Evolutionary conservation across 2,113 vertebrate genomes (phyloP).

Genomic region (Callopanchax toddi): DNA sequence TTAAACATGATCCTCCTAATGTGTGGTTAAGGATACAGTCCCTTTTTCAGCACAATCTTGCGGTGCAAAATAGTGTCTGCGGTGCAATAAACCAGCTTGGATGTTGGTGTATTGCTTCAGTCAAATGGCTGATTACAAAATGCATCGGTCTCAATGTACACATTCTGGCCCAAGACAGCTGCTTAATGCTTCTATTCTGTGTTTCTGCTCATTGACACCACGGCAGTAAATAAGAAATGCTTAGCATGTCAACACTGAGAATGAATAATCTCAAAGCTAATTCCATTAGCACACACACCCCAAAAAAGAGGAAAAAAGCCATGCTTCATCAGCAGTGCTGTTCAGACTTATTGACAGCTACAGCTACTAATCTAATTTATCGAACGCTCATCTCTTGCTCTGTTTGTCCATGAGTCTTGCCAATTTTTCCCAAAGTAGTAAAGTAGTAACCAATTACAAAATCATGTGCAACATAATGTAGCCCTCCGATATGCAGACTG

Average conservation of each 20-base stretch:
- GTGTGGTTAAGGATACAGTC: conserved; percentile 24
- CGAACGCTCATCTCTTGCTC: conserved; percentile 7
- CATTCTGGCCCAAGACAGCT: conserved; percentile 25
- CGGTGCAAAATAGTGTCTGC: not conserved
- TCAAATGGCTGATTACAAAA: conserved; percentile 18
- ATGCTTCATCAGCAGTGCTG: conserved; percentile 44
- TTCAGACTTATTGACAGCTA: conserved; percentile 23
- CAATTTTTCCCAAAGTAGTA: no score
- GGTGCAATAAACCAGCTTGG: conserved; percentile 2
- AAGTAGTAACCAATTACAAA: no score
- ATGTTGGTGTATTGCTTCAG: not conserved
- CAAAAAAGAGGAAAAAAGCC: conserved; percentile 33
- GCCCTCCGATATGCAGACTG: no score
- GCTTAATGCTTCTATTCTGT: conserved; percentile 25
- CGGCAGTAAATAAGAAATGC: conserved; percentile 38
- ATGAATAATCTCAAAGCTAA: conserved; percentile 35
- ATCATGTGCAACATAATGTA: no score
- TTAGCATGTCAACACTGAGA: conserved; percentile 25
- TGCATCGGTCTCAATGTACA: not conserved
- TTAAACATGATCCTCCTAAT: conserved; percentile 27
- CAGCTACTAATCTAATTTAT: conserved; percentile 39
- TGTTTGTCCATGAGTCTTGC: conserved; percentile 12
- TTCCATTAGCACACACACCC: conserved; percentile 45
- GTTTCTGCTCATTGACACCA: conserved; percentile 8
- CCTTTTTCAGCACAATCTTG: conserved; percentile 29